Evolutionary conservation across 2,113 vertebrate species (phyloP).

Genomic region (Pluvialis apricaria): DNA sequence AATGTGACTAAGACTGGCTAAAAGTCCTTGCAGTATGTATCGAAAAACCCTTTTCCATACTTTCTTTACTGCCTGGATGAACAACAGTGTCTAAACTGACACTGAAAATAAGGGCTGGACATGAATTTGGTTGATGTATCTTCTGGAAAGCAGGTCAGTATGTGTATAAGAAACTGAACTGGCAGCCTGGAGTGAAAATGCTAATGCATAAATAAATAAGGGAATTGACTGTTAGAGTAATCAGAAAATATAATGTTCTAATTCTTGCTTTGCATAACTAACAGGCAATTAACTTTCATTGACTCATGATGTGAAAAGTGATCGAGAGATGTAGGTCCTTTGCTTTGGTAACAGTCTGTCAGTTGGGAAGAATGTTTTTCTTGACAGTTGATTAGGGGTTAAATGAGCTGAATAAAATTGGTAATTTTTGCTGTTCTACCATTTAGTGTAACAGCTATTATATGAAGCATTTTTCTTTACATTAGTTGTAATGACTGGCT

Average conservation of each 20-base stretch:
- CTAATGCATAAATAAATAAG: constrained; percentile 28
- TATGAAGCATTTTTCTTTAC: constrained; percentile 42
- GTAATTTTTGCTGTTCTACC: constrained; percentile 63
- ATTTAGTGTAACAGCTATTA: constrained; percentile 62
- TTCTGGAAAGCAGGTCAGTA: background rate
- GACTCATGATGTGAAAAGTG: constrained; percentile 37
- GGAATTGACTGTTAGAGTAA: constrained; percentile 44
- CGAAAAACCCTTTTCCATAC: background rate
- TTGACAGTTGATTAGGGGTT: constrained; percentile 73
- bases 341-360: constrained; percentile 57
- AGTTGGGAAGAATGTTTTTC: constrained; percentile 65
- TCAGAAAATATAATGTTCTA: constrained; percentile 33
- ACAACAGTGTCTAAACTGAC: background rate
- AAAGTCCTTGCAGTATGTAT: background rate
- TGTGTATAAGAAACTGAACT: background rate
- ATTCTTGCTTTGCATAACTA: constrained; percentile 49
- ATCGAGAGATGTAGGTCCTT: background rate
- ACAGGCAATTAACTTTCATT: constrained; percentile 63
- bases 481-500: constrained; percentile 38
- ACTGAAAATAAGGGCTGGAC: background rate
- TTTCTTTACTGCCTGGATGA: background rate
- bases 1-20: background rate
- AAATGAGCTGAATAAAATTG: constrained; percentile 74
- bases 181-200: background rate
- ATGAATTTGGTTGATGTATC: background rate